Evolutionary conservation across 2,113 vertebrate species (phyloP).

Genomic region (Paracanthobrama guichenoti): DNA sequence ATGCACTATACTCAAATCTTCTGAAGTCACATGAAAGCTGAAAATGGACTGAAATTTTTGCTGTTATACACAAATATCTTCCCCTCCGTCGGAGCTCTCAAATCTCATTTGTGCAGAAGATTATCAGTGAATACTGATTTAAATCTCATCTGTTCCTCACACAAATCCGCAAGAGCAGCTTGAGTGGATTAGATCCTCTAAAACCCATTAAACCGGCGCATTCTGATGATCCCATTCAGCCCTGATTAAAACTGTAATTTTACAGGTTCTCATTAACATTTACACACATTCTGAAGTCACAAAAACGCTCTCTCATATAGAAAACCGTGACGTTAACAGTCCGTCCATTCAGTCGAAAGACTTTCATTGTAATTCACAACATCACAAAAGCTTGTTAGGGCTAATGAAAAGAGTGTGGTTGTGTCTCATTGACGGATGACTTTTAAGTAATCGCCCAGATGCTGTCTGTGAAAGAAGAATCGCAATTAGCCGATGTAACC

Average conservation of each 20-base stretch:
- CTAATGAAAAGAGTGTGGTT: constrained; percentile 64
- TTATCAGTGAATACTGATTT: background rate
- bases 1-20: no score
- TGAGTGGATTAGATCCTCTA: background rate
- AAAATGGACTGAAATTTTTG: background rate
- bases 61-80: background rate
- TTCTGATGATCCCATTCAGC: background rate
- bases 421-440: constrained; percentile 65
- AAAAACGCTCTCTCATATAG: background rate
- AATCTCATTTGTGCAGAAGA: background rate
- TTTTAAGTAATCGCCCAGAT: constrained; percentile 64
- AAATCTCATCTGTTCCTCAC: background rate
- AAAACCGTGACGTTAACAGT: background rate
- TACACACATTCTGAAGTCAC: background rate
- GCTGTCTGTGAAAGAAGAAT: constrained; percentile 56
- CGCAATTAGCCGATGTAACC: constrained; percentile 50
- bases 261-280: background rate
- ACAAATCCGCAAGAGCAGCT: background rate
- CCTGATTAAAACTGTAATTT: constrained; percentile 22
- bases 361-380: constrained; percentile 56
- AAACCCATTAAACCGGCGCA: background rate
- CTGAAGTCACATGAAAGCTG: no score
- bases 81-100: background rate
- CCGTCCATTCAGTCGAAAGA: background rate
- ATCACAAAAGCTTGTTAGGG: constrained; percentile 57